Base-by-base conservation (phyloP, 2,888 invertebrate species). In the Ophion slaviceki region DNA sequence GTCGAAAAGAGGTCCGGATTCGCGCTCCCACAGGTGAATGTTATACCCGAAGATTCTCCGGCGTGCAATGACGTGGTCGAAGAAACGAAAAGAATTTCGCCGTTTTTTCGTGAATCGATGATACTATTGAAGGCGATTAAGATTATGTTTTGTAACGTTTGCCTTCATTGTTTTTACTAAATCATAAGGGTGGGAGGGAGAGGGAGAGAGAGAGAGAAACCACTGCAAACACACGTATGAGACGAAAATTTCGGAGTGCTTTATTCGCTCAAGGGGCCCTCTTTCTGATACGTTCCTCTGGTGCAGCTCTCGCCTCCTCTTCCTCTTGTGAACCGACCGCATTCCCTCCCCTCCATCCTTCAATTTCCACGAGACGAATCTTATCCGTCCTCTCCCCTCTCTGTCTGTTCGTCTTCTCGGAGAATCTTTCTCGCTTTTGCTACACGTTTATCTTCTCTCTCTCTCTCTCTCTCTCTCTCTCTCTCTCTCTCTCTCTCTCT, bases 291-390 rank as follows among this genome's bases (percentile, higher is more conserved):
- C 76, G 71, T 80, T 76, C 71, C 80, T 79, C 78, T 76, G 67
- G 75, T 80, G 66, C 80, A 88, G 90, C 87, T 89, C 89, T 90
- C 75, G 90, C 89, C 89, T 89, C 88, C 89, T 90, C 89, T 89
- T 91, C 90, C 91, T 90, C 83, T 83, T 86, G 83, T 86, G 77
- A 90, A 92, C 91, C 91, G 91, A 92, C 92, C 93, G 90, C 92
- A 92, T 92, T 92, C 92, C 90, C 90, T 91, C 92, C 92, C 92
- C 91, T 89, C 92, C 88, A 86, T 84, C 85, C 87, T 76, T 81
- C 81, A 84, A 82, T 86, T 86, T 82, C 86, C 86, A 82, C 84
- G 84, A 86, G 86, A 86, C 83, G 86, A 86, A 86, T 86, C 80
- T 86, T 80, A 86, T 86, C 86, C 80, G 76, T 76, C 74, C 77